Percentiles rank a stretch among this genome's conserved stretches.
Evolutionary conservation across 2,888 invertebrate genomes (phyloP).

Genomic region (Siphlonurus alternatus): DNA sequence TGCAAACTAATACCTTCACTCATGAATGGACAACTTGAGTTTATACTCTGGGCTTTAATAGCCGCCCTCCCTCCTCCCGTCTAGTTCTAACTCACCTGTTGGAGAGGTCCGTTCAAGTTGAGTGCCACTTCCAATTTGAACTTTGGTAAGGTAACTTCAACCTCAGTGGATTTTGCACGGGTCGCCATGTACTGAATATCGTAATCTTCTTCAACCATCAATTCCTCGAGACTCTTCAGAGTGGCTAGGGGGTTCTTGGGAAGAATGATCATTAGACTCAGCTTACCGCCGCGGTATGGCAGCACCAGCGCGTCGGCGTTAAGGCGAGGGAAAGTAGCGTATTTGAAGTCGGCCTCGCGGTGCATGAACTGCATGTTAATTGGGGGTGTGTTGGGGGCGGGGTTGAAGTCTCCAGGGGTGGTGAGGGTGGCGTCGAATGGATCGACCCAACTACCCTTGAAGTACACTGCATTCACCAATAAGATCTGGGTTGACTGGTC

Average conservation of each 20-base stretch:
- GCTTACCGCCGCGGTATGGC: constrained; percentile 8
- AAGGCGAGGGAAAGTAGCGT: not conserved
- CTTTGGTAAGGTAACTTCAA: constrained; percentile 11
- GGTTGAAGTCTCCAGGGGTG: constrained; percentile 18
- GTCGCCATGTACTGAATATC: too few relatives aligned
- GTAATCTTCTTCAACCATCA: too few relatives aligned
- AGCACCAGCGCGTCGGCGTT: not conserved
- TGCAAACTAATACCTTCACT: too few relatives aligned
- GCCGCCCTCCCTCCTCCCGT: too few relatives aligned
- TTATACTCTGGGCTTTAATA: too few relatives aligned
- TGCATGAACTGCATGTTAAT: not conserved
- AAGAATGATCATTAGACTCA: constrained; percentile 14
- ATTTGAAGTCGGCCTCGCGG: not conserved
- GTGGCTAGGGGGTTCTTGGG: constrained; percentile 13
- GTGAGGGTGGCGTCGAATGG: constrained; percentile 46
- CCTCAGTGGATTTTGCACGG: not conserved
- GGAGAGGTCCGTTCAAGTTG: too few relatives aligned
- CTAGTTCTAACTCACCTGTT: too few relatives aligned
- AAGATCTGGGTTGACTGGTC: constrained; percentile 42
- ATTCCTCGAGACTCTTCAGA: not conserved
- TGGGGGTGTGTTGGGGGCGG: not conserved
- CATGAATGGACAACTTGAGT: too few relatives aligned
- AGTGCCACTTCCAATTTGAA: constrained; percentile 16
- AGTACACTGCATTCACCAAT: constrained; percentile 71
- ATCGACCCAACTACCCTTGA: constrained; percentile 60